Base-by-base conservation (phyloP, 2,888 invertebrate species). In the Clepsis dumicolana region DNA sequence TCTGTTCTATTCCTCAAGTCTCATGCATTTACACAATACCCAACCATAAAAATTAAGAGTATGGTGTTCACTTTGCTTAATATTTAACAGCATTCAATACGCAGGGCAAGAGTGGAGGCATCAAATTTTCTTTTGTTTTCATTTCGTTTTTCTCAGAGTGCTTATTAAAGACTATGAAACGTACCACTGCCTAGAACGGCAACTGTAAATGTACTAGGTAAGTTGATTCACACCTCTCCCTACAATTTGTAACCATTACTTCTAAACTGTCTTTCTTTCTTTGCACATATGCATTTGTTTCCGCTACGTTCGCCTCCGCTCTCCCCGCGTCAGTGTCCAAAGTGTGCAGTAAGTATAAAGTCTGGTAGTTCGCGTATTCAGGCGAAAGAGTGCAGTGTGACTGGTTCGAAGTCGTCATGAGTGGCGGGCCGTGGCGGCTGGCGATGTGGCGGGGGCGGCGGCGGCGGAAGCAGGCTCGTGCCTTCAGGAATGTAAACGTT, bases 401-500 rank as follows among this genome's bases (percentile, higher is more conserved):
- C 94, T 0, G 94, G 94, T 77, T 95, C 95, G 75, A 94, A 94
- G 85, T 95, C 95, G 78, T 95, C 95, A 94, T 82, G 95, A 77
- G 82, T 94, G 80, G 77, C 93, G 88, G 84, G 95, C 88, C 80
- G 94, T 86, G 81, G 94, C 4, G 94, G 94, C 65, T 94, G 94
- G 56, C 84, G 86, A 63, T 83, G 86, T n/a, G 90, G 91, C 3
- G 90, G 92, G 57, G 95, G 94, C n/a, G 95, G 95, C 53, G 95
- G 94, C 16, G 95, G 94, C 16, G 96, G 95, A 73, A 96, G 94
- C 76, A 96, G 84, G 79, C 96, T 96, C 16, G 96, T 95, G 65
- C 96, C 95, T 87, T 96, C 96, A 18, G 96, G 95, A 82, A 96
- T 95, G 83, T 94, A 95, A 12, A 94, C 90, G 77, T 94, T 94